phyloP scores from a whole-genome alignment of 2,113 vertebrate species.

The Panthera tigris region DNA sequence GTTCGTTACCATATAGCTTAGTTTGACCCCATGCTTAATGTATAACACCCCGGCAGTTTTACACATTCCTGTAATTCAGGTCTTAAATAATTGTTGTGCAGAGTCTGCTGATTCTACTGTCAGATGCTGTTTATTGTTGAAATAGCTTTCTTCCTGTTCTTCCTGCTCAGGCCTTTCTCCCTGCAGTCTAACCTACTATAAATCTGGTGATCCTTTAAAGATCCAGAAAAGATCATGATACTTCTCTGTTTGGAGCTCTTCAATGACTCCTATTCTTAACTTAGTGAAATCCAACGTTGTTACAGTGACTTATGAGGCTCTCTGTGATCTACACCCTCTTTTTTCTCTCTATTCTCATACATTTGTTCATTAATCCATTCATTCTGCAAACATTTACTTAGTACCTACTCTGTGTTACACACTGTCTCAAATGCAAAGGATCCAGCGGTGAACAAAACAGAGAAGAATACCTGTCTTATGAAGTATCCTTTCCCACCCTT shows the following conservation, averaged over 20 bases:
- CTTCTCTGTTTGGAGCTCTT: not conserved
- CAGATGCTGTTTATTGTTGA: not conserved
- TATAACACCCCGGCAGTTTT: not conserved
- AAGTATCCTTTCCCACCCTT: rapidly evolving
- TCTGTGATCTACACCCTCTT: not conserved
- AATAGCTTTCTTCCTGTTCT: not conserved
- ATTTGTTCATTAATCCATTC: not conserved
- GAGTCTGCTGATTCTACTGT: not conserved
- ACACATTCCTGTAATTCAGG: not conserved
- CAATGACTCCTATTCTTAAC: not conserved
- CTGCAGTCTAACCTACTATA: not conserved
- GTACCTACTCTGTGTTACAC: not conserved
- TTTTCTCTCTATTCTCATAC: not conserved
- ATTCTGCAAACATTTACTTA: not conserved
- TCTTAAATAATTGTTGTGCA: not conserved
- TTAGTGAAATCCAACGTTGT: not conserved
- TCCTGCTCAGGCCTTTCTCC: not conserved
- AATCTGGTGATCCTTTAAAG: not conserved
- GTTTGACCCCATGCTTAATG: not conserved
- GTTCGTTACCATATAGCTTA: not conserved
- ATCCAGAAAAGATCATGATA: not conserved
- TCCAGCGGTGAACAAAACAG: not conserved
- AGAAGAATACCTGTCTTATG: not conserved
- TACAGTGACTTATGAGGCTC: not conserved
- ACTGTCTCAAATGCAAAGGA: not conserved